Evolutionary conservation across 1,140 invertebrate species (phyloP).

Genomic region (Drosophila aff.): DNA sequence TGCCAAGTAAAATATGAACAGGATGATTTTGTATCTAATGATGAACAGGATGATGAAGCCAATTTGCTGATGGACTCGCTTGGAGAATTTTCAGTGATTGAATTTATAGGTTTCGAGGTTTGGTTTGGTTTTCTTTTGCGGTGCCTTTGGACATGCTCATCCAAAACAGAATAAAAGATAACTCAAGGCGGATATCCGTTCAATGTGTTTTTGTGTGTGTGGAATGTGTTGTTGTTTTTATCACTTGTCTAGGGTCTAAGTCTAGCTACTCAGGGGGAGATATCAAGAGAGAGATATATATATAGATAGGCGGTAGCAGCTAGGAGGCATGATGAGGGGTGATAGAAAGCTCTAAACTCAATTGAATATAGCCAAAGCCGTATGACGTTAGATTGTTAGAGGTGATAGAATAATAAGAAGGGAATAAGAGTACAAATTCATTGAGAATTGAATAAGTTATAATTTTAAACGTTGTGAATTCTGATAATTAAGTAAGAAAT

Average conservation of each 20-base stretch:
- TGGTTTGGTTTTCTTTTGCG: slow-evolving; percentile 18
- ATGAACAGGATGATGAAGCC: slow-evolving; percentile 26
- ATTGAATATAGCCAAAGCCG: not conserved
- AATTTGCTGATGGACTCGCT: slow-evolving; percentile 59
- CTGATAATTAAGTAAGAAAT: not conserved
- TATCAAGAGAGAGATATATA: slow-evolving; percentile 11
- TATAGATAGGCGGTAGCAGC: slow-evolving; percentile 26
- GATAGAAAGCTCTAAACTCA: slow-evolving; percentile 16
- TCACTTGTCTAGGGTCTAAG: slow-evolving; percentile 20
- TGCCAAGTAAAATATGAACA: slow-evolving; percentile 61
- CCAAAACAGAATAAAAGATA: slow-evolving; percentile 21
- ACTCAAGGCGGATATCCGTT: slow-evolving; percentile 39
- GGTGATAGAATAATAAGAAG: slow-evolving; percentile 18
- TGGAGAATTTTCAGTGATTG: slow-evolving; percentile 32
- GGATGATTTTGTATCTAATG: slow-evolving; percentile 38
- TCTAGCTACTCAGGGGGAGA: slow-evolving; percentile 18
- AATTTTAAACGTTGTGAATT: not conserved
- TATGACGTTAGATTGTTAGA: slow-evolving; percentile 3
- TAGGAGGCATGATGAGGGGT: slow-evolving; percentile 37
- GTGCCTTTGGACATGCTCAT: slow-evolving; percentile 50
- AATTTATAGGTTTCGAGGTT: slow-evolving; percentile 19
- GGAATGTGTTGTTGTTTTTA: slow-evolving; percentile 13
- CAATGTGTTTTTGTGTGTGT: slow-evolving; percentile 32
- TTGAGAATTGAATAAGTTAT: not conserved
- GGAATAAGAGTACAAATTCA: not conserved